Percentiles rank a stretch among this genome's conserved stretches.
Conservation (phyloP, 1,140 invertebrate species). For the Drosophila chauvacae region DNA sequence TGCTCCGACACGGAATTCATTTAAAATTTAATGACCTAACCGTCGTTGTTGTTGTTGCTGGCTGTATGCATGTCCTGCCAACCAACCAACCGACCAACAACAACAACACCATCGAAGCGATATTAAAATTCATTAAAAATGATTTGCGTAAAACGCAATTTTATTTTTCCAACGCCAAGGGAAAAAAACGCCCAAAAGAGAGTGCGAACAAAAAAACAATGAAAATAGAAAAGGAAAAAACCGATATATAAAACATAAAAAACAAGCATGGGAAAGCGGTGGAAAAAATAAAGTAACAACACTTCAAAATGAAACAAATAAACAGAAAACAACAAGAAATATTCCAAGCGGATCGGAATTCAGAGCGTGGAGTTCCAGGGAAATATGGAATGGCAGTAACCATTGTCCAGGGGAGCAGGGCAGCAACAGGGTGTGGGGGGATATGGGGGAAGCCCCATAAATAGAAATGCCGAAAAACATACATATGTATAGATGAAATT, state of each 20-base stretch:
- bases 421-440: not conserved
- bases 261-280: constrained; percentile 20
- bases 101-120: constrained; percentile 38
- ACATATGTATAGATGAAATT: not conserved
- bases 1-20: constrained; percentile 68
- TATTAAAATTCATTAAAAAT: constrained; percentile 84
- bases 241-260: constrained; percentile 29
- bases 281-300: constrained; percentile 59
- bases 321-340: constrained; percentile 31
- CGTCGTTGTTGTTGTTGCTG: constrained; percentile 31
- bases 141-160: constrained; percentile 83
- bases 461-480: constrained; percentile 14
- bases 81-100: constrained; percentile 4
- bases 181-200: constrained; percentile 14
- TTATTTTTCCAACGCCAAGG: constrained; percentile 69
- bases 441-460: constrained; percentile 4
- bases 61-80: constrained; percentile 37
- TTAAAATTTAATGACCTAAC: constrained; percentile 83
- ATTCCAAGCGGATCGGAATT: constrained; percentile 30
- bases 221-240: constrained; percentile 28
- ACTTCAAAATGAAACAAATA: constrained; percentile 65
- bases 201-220: constrained; percentile 6
- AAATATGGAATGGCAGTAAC: constrained; percentile 13
- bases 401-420: not conserved
- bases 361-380: not conserved